A percentile compares a stretch with the other conserved stretches of the same genome.
Evolutionary conservation across 1,140 invertebrate genomes (phyloP).

Genomic region (Conopomorpha cramerella): DNA sequence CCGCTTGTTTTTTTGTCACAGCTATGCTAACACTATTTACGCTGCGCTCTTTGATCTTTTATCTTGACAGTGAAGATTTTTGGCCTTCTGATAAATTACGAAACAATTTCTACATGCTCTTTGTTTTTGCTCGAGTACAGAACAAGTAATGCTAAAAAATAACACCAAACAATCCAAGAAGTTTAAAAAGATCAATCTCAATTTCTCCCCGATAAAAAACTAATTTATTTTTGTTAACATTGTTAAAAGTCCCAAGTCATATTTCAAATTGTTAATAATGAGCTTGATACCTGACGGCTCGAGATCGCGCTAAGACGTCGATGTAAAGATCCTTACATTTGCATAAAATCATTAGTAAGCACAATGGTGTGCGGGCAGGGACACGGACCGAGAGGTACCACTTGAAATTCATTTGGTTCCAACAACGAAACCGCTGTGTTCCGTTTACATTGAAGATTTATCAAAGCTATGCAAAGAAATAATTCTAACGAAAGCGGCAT

Average conservation of each 20-base stretch:
- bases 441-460: too few species aligned
- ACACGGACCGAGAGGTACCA: conserved; percentile 45
- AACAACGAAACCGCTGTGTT: too few species aligned
- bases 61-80: too few species aligned
- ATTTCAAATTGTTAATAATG: conserved; percentile 59
- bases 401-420: conserved; percentile 33
- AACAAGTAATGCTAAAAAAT: background rate
- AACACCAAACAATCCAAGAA: background rate
- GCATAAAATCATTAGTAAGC: conserved; percentile 61
- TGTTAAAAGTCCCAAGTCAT: conserved; percentile 50
- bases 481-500: conserved; percentile 15
- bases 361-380: conserved; percentile 54
- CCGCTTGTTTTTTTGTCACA: too few species aligned
- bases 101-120: too few species aligned
- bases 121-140: background rate
- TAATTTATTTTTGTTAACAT: conserved; percentile 30
- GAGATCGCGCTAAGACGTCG: conserved; percentile 58
- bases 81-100: too few species aligned
- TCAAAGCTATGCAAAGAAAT: too few species aligned
- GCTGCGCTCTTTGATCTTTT: too few species aligned
- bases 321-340: conserved; percentile 59
- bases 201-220: conserved; percentile 29
- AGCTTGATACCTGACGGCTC: conserved; percentile 54
- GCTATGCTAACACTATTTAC: too few species aligned
- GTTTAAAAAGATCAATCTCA: background rate